These are phyloP conservation scores for Athalia cordata DNA, from an alignment of 2,888 invertebrate genomes.

Conservation along the genomic window DNA sequence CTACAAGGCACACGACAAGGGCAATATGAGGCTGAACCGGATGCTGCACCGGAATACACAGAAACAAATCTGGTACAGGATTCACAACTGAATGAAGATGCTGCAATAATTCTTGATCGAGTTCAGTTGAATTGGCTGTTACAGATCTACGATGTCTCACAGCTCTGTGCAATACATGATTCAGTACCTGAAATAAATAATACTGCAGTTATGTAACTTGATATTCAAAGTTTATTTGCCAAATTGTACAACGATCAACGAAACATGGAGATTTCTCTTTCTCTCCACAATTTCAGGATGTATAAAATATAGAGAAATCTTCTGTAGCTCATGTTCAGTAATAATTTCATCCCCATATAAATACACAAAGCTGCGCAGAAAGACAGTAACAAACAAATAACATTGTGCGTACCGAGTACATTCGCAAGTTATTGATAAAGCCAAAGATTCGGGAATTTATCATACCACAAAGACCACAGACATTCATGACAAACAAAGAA, in stretches of 20 bases:
- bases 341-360: too few relatives aligned
- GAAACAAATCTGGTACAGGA: conserved; percentile 56
- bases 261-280: neutral
- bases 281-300: neutral
- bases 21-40: conserved; percentile 61
- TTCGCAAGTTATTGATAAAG: too few relatives aligned
- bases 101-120: conserved; percentile 62
- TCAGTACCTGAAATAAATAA: conserved; percentile 56
- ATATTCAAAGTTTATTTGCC: neutral
- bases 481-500: too few relatives aligned
- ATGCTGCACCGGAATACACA: conserved; percentile 66
- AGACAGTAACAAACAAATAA: too few relatives aligned
- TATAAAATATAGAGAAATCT: too few relatives aligned
- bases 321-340: too few relatives aligned
- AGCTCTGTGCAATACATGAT: conserved; percentile 58
- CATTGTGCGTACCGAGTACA: too few relatives aligned
- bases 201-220: conserved; percentile 33
- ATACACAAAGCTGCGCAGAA: too few relatives aligned
- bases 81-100: conserved; percentile 57
- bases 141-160: conserved; percentile 55
- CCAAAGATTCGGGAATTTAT: too few relatives aligned
- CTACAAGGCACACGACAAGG: conserved; percentile 67
- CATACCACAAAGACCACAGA: too few relatives aligned
- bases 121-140: conserved; percentile 52
- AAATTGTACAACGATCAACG: neutral